These are phyloP conservation scores for Heliothis virescens DNA, from an alignment of 1,140 invertebrate genomes.

Conservation along the genomic window DNA sequence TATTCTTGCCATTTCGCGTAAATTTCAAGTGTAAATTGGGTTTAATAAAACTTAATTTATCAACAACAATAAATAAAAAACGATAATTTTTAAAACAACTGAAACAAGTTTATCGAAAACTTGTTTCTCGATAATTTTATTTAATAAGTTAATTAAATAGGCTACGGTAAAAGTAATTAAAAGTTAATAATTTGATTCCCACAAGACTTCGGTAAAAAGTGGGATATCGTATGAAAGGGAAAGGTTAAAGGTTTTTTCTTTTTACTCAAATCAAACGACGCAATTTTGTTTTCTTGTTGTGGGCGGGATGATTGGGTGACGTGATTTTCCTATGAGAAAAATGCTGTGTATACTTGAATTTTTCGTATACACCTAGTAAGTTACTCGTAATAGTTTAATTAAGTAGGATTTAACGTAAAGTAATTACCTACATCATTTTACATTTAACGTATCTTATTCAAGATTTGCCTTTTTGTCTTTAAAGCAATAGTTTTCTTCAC, in stretches of 20 bases:
- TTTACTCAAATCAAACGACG: background rate
- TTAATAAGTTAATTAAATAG: constrained; percentile 57
- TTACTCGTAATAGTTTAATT: too few relatives aligned
- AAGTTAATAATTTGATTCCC: constrained; percentile 74
- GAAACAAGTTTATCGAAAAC: background rate
- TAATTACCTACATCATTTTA: too few relatives aligned
- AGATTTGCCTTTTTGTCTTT: too few relatives aligned
- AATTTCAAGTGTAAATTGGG: too few relatives aligned
- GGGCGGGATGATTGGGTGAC: background rate
- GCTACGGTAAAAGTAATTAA: constrained; percentile 68
- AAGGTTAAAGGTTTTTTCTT: constrained; percentile 53
- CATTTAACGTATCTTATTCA: too few relatives aligned
- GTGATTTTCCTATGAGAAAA: constrained; percentile 14
- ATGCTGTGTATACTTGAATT: constrained; percentile 46
- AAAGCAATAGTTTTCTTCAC: too few relatives aligned
- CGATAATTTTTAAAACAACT: background rate
- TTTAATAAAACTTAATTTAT: too few relatives aligned
- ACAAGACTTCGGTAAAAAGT: constrained; percentile 54
- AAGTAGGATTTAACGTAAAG: too few relatives aligned
- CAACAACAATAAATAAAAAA: background rate
- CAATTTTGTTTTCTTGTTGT: constrained; percentile 45
- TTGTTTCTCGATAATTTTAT: constrained; percentile 36
- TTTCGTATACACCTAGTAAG: too few relatives aligned
- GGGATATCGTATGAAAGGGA: constrained; percentile 38
- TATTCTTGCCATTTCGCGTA: too few relatives aligned